Conservation (phyloP, 53 echinoderm and acorn worm genomes). For the Echinometra lucunter region DNA sequence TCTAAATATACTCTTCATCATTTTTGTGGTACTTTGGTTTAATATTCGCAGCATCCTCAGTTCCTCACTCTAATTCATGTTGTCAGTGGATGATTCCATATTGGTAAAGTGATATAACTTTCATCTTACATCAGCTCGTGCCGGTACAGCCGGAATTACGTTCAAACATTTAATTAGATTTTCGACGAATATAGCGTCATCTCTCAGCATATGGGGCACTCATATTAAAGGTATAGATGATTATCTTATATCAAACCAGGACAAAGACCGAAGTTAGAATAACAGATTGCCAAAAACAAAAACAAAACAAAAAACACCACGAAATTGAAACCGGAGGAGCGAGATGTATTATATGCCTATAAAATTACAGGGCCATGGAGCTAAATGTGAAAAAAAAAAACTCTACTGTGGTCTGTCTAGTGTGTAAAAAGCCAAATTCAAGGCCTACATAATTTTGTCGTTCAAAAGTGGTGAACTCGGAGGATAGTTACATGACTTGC, state of each 20-base stretch:
- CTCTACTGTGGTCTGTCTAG: too few species aligned
- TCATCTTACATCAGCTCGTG: not conserved
- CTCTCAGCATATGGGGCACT: not conserved
- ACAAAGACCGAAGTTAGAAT: not conserved
- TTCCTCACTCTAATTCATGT: not conserved
- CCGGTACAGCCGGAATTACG: slow-evolving; percentile 39
- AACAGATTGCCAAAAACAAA: not conserved
- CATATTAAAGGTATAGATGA: not conserved
- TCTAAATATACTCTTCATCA: not conserved
- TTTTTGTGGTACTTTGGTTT: not conserved
- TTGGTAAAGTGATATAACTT: not conserved
- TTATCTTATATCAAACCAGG: not conserved
- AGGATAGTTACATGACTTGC: too few species aligned
- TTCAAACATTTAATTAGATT: slow-evolving; percentile 44
- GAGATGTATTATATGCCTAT: too few species aligned
- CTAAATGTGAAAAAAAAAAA: too few species aligned
- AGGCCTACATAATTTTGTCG: too few species aligned
- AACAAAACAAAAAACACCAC: not conserved
- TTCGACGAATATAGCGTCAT: slow-evolving; percentile 27
- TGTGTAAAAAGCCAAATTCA: too few species aligned
- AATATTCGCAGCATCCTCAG: not conserved
- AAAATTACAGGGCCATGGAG: too few species aligned
- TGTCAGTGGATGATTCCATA: not conserved
- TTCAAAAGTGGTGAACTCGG: too few species aligned
- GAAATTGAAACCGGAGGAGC: not conserved